Evolutionary conservation across 2,113 vertebrate genomes (phyloP).

Genomic region (Phaetusa simplex): DNA sequence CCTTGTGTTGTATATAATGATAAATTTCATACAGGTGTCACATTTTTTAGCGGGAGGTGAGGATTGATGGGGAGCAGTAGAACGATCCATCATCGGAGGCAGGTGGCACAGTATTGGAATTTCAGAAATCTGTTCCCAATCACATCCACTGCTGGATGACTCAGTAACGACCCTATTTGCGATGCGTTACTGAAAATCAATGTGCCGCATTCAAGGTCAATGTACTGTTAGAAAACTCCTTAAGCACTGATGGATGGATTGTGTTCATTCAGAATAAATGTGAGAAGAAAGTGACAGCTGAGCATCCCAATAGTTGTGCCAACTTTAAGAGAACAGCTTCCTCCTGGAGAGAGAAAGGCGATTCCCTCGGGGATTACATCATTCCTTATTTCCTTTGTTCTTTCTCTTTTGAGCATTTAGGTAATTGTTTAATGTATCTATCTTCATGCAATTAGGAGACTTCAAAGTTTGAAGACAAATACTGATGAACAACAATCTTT

Average conservation of each 20-base stretch:
- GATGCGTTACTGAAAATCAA: slow-evolving; percentile 94
- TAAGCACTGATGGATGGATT: slow-evolving; percentile 93
- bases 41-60: slow-evolving; percentile 78
- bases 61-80: slow-evolving; percentile 88
- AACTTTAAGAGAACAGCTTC: slow-evolving; percentile 69
- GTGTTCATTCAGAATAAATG: slow-evolving; percentile 82
- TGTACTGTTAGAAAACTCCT: slow-evolving; percentile 98
- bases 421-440: slow-evolving; percentile 52
- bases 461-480: slow-evolving; percentile 36
- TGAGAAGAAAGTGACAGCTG: slow-evolving; percentile 86
- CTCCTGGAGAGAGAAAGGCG: background rate
- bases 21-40: slow-evolving; percentile 91
- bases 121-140: slow-evolving; percentile 94
- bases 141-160: slow-evolving; percentile 86
- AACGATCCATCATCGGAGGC: slow-evolving; percentile 91
- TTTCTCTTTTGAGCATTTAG: slow-evolving; percentile 33
- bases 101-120: slow-evolving; percentile 94
- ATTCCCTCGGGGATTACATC: slow-evolving; percentile 56
- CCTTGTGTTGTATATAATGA: slow-evolving; percentile 79
- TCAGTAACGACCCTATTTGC: slow-evolving; percentile 91
- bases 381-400: slow-evolving; percentile 49
- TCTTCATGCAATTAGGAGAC: slow-evolving; percentile 47
- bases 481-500: slow-evolving; percentile 35
- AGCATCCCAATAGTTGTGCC: slow-evolving; percentile 68
- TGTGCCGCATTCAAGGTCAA: slow-evolving; percentile 96